Percentiles rank a stretch among this genome's conserved stretches.
Conservation (phyloP, 2,888 invertebrate genomes). For the Chaetoderma sp. region DNA sequence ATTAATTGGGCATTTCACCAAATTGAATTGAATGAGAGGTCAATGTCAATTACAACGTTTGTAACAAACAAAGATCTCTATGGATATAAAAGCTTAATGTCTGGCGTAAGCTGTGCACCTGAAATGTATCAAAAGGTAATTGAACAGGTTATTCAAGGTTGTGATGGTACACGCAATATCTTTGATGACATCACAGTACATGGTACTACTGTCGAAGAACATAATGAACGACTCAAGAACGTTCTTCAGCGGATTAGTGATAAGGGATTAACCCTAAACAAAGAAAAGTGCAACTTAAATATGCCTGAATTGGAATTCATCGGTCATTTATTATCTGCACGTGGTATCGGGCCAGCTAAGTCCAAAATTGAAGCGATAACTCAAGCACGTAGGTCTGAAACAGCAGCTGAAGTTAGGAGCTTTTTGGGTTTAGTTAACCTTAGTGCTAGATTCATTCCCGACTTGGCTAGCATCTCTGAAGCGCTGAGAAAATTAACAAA, state of each 20-base stretch:
- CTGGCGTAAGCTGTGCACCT: slow-evolving; percentile 38
- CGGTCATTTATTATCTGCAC: slow-evolving; percentile 19
- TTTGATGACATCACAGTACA: no score
- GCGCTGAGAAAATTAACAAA: neutral
- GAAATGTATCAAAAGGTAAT: slow-evolving; percentile 41
- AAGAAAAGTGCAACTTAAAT: neutral
- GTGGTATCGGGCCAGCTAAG: neutral
- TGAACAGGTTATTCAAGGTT: slow-evolving; percentile 19
- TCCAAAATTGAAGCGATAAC: slow-evolving; percentile 13
- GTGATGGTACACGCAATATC: slow-evolving; percentile 30
- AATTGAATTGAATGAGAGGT: slow-evolving; percentile 38
- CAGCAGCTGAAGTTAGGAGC: slow-evolving; percentile 2
- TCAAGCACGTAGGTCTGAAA: slow-evolving; percentile 8
- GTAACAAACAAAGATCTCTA: slow-evolving; percentile 38
- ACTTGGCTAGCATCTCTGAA: neutral
- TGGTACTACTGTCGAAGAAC: neutral
- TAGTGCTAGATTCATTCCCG: neutral
- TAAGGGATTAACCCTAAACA: neutral
- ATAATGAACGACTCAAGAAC: neutral
- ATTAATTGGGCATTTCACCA: slow-evolving; percentile 44
- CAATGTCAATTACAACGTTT: slow-evolving; percentile 45
- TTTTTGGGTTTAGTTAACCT: slow-evolving; percentile 6
- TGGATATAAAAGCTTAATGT: slow-evolving; percentile 40
- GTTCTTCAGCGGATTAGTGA: neutral
- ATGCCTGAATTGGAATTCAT: slow-evolving; percentile 13